Evolutionary conservation across 2,797 vertebrate genomes (phyloP).

Genomic region (Rhynchonycteris naso): DNA sequence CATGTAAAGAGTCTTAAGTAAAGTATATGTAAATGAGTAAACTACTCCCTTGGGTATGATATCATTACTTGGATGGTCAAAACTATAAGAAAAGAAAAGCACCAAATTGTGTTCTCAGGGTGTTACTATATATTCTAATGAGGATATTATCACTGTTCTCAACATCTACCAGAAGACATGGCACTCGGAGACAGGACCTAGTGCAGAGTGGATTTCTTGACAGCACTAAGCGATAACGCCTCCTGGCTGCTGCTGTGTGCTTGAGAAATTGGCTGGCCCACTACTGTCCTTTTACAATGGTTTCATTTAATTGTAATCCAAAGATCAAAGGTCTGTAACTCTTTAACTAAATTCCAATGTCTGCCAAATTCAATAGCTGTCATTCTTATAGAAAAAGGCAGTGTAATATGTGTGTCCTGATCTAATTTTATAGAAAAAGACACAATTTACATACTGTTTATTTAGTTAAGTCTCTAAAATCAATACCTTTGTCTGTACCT

Average conservation of each 20-base stretch:
- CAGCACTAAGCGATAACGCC: slow-evolving; percentile 74
- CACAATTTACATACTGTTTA: slow-evolving; percentile 99
- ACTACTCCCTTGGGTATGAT: neutral
- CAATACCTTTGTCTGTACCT: slow-evolving; percentile 98
- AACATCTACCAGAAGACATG: neutral
- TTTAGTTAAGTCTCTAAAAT: slow-evolving; percentile 97
- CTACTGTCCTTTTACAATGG: slow-evolving; percentile 84
- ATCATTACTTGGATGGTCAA: fast-evolving
- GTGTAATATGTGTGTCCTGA: slow-evolving; percentile 99
- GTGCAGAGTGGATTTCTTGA: neutral
- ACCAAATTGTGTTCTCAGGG: neutral
- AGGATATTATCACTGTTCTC: neutral
- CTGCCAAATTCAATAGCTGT: slow-evolving; percentile 99
- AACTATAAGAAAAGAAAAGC: neutral
- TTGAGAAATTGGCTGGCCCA: slow-evolving; percentile 83
- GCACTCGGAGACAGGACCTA: fast-evolving
- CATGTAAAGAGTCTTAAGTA: neutral
- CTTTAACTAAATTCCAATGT: slow-evolving; percentile 98
- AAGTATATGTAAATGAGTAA: neutral
- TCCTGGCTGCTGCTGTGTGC: slow-evolving; percentile 75
- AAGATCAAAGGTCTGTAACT: slow-evolving; percentile 98
- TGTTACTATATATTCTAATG: slow-evolving; percentile 58
- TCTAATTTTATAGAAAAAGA: slow-evolving; percentile 97
- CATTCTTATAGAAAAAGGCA: slow-evolving; percentile 92
- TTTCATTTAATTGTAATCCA: slow-evolving; percentile 91